Evolutionary conservation across 2,797 vertebrate genomes (phyloP).

Genomic region (Oryzias sinensis): DNA sequence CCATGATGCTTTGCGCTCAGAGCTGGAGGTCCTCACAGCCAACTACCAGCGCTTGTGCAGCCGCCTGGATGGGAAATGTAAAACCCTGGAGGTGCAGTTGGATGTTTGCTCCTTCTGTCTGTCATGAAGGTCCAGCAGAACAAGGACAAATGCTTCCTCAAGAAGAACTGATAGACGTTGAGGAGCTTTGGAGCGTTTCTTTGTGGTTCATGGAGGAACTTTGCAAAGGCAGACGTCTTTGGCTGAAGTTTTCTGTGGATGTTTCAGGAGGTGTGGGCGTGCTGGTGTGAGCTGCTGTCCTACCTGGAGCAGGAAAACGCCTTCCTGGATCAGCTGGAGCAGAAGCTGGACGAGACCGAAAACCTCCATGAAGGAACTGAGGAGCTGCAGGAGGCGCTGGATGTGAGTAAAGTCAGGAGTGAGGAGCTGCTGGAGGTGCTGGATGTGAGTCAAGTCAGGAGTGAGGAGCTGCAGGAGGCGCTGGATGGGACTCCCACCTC

Average conservation of each 20-base stretch:
- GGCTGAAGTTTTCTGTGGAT: neutral
- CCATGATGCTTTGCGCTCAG: constrained; percentile 90
- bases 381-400: constrained; percentile 85
- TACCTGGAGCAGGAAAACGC: constrained; percentile 92
- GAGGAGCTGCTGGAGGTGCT: constrained; percentile 38
- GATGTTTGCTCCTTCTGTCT: neutral
- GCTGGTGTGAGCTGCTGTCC: constrained; percentile 90
- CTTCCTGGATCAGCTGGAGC: constrained; percentile 91
- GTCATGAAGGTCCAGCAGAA: too few species aligned
- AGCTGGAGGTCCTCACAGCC: constrained; percentile 86
- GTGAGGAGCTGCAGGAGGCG: neutral
- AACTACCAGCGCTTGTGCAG: constrained; percentile 94
- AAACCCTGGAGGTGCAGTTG: constrained; percentile 87
- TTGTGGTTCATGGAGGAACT: too few species aligned
- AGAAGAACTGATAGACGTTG: too few species aligned
- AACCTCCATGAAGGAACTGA: constrained; percentile 85
- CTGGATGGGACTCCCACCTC: too few species aligned
- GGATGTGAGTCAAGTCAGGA: constrained; percentile 79
- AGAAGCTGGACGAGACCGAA: constrained; percentile 87
- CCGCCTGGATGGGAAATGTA: constrained; percentile 92
- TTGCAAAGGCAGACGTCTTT: too few species aligned
- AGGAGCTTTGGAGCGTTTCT: too few species aligned
- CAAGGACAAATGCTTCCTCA: too few species aligned
- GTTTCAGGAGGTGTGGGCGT: constrained; percentile 94
- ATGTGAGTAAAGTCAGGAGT: constrained; percentile 78